Conservation (phyloP, 1,140 invertebrate species). For the Drosophila chauvacae region DNA sequence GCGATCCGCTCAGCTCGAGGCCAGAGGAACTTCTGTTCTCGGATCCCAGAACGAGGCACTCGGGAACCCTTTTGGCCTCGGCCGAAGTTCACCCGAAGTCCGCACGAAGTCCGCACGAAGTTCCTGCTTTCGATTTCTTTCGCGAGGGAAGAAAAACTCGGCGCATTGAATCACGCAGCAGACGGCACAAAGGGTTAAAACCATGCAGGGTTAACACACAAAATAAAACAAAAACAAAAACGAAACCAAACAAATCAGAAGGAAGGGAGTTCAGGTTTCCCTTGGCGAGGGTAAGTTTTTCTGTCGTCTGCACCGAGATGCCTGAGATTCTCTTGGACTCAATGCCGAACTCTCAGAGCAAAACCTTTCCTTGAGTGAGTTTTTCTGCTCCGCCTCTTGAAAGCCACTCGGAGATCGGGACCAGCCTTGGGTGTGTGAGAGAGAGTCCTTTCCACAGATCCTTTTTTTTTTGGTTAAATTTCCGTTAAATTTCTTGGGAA, state of each 20-base stretch:
- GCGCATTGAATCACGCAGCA: conserved; percentile 66
- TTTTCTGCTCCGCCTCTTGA: conserved; percentile 57
- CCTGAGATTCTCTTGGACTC: conserved; percentile 20
- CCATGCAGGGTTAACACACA: conserved; percentile 19
- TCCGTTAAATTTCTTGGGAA: conserved; percentile 58
- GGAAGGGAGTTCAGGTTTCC: conserved; percentile 15
- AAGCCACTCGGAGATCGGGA: conserved; percentile 24
- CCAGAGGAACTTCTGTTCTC: conserved; percentile 79
- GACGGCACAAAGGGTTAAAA: conserved; percentile 67
- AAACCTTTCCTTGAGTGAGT: conserved; percentile 42
- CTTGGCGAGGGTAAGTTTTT: conserved; percentile 60
- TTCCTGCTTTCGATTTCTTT: conserved; percentile 64
- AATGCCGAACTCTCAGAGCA: background rate
- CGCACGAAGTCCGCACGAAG: conserved; percentile 7
- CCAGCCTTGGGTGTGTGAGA: conserved; percentile 12
- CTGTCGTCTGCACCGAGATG: conserved; percentile 5
- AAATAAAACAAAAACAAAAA: conserved; percentile 16
- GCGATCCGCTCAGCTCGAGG: conserved; percentile 79
- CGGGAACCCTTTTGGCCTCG: conserved; percentile 63
- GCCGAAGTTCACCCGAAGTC: conserved; percentile 24
- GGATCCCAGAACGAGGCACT: conserved; percentile 41
- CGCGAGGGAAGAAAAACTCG: conserved; percentile 55
- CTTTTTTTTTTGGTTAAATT: conserved; percentile 46
- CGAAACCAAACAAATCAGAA: conserved; percentile 17
- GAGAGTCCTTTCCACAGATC: conserved; percentile 3